A percentile compares a stretch with the other conserved stretches of the same genome.
These are phyloP conservation scores for Tolypeutes matacus DNA, from an alignment of 2,797 vertebrate genomes.

Conservation along the genomic window DNA sequence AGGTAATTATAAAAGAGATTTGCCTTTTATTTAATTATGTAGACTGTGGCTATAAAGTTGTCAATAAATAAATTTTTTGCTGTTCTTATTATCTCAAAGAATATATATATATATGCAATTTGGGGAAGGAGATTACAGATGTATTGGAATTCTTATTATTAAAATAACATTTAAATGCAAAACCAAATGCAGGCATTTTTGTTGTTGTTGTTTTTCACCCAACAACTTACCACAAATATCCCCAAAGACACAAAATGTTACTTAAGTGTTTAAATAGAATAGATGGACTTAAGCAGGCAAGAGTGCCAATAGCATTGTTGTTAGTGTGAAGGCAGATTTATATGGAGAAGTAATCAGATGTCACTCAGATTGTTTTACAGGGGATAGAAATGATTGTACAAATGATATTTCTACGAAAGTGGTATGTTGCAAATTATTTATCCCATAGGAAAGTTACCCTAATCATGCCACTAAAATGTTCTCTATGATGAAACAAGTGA, in stretches of 20 bases:
- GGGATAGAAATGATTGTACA: neutral
- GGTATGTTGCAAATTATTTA: neutral
- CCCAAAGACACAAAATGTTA: neutral
- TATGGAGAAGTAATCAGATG: neutral
- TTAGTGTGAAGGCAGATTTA: neutral
- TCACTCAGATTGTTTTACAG: neutral
- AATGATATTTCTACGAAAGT: neutral
- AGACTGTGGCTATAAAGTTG: neutral
- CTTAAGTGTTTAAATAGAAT: neutral
- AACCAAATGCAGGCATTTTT: neutral
- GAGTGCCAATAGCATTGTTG: neutral
- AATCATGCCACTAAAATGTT: neutral
- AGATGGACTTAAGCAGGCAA: neutral
- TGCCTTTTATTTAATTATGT: neutral
- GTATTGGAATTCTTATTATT: neutral
- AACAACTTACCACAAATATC: neutral
- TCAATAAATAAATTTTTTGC: neutral
- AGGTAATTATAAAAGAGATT: constrained; percentile 79
- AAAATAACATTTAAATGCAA: constrained; percentile 22
- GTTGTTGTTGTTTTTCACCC: neutral
- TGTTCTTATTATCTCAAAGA: constrained; percentile 4
- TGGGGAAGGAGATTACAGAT: neutral
- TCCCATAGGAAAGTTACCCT: neutral
- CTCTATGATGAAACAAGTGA: neutral
- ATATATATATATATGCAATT: neutral